Conservation (phyloP, 2,797 vertebrate genomes). For the Strix occidentalis region DNA sequence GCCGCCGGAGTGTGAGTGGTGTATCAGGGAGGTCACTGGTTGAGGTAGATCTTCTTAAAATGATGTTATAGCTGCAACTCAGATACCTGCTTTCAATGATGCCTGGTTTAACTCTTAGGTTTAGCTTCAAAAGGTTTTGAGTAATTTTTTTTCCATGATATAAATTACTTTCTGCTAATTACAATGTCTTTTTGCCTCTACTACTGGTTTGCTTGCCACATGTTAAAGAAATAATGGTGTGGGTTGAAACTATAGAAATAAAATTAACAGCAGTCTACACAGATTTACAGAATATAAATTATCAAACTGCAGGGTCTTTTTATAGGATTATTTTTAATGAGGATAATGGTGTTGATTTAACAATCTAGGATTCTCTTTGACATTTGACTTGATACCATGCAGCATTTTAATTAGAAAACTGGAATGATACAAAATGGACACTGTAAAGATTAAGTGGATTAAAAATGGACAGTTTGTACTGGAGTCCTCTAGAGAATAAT, state of each 20-base stretch:
- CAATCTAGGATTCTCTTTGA: background rate
- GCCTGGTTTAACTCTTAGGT: background rate
- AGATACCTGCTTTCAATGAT: background rate
- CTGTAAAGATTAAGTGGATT: background rate
- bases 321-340: background rate
- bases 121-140: background rate
- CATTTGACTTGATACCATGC: background rate
- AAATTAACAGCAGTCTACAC: background rate
- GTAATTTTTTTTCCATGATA: background rate
- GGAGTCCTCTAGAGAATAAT: background rate
- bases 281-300: background rate
- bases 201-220: background rate
- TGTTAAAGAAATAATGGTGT: background rate
- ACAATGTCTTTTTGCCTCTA: background rate
- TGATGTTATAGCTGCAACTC: background rate
- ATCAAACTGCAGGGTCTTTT: background rate
- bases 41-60: background rate
- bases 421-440: background rate
- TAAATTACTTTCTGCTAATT: background rate
- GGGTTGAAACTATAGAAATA: background rate
- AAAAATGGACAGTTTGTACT: background rate
- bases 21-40: background rate
- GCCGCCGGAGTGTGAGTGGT: background rate
- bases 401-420: background rate
- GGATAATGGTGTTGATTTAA: slow-evolving; percentile 7